Evolutionary conservation across 2,113 vertebrate genomes (phyloP).

Genomic region (Ciconia maguari): DNA sequence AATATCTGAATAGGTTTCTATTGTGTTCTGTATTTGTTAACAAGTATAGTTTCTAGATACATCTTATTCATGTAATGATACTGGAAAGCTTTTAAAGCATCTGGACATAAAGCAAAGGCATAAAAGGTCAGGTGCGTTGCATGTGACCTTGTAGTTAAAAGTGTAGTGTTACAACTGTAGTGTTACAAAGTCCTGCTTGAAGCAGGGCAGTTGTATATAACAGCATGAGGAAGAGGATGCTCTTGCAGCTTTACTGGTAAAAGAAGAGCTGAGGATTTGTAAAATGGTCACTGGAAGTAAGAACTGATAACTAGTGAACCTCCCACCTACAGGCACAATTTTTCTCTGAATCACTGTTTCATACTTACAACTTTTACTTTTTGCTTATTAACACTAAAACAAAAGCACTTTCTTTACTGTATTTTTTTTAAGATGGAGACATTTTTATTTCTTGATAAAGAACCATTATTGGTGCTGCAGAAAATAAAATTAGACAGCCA

Average conservation of each 20-base stretch:
- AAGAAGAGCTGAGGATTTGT: not conserved
- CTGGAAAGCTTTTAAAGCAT: not conserved
- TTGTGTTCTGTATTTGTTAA: not conserved
- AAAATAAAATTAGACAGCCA: not conserved
- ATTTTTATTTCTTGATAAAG: not conserved
- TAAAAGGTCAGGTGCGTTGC: not conserved
- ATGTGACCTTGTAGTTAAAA: not conserved
- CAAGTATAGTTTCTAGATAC: not conserved
- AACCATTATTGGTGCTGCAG: not conserved
- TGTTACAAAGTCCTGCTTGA: not conserved
- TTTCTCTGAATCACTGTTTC: not conserved
- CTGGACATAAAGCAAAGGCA: not conserved
- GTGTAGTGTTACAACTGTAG: not conserved
- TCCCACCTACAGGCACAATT: not conserved
- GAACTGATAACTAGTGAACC: fast-evolving
- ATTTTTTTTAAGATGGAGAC: not conserved
- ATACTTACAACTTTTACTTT: not conserved
- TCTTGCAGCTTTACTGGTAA: not conserved
- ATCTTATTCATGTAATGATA: not conserved
- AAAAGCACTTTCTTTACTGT: not conserved
- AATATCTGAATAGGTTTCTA: not conserved
- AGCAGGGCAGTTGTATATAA: not conserved
- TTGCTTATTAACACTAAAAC: not conserved
- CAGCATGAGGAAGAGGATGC: not conserved
- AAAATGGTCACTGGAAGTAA: not conserved